Percentiles rank a stretch among this genome's conserved stretches.
Conservation (phyloP, 2,888 invertebrate genomes). For the Eubasilissa splendida region DNA sequence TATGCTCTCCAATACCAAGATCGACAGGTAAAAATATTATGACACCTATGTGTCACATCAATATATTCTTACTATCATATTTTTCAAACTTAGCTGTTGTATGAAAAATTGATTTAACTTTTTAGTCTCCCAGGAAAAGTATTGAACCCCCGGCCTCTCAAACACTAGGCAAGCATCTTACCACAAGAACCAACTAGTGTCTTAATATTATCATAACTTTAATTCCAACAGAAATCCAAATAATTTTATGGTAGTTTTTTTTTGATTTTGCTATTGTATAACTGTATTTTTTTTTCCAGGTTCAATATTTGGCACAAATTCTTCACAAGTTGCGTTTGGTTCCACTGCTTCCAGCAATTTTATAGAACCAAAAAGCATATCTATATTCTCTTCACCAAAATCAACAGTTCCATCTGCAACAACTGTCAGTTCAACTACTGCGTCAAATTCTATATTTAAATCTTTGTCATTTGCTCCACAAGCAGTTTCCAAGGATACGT, state of each 20-base stretch:
- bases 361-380: constrained; percentile 26
- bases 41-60: neutral
- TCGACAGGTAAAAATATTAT: constrained; percentile 23
- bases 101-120: neutral
- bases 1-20: constrained; percentile 65
- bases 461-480: constrained; percentile 26
- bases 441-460: constrained; percentile 22
- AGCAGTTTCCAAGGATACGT: constrained; percentile 23
- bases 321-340: constrained; percentile 34
- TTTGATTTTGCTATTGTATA: no score
- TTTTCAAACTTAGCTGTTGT: neutral
- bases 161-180: neutral
- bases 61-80: neutral
- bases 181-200: no score
- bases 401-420: constrained; percentile 32
- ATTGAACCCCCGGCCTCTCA: neutral
- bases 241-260: no score
- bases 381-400: constrained; percentile 42
- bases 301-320: constrained; percentile 28
- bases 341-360: constrained; percentile 22
- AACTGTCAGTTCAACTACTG: constrained; percentile 11
- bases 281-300: constrained; percentile 23
- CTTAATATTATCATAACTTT: no score
- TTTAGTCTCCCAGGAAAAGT: neutral
- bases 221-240: no score